phyloP scores from a whole-genome alignment of 1,140 invertebrate genomes.

The Drosophila gunungcola region DNA sequence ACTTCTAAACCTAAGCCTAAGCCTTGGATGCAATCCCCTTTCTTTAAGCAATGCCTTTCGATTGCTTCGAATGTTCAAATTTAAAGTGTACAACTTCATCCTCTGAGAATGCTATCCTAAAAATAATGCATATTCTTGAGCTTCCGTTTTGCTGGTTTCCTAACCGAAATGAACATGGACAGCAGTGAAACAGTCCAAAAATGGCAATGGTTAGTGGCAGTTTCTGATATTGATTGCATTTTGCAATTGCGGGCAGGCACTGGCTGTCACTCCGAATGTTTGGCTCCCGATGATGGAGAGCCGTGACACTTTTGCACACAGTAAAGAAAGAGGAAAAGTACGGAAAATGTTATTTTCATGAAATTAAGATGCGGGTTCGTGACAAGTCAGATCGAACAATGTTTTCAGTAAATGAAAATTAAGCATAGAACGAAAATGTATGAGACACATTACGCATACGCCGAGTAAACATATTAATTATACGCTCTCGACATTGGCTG shows the following conservation, averaged over 20 bases:
- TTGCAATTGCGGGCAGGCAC: constrained; percentile 34
- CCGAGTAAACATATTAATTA: constrained; percentile 62
- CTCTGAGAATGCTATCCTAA: background rate
- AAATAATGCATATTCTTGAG: constrained; percentile 6
- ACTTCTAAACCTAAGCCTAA: too few species aligned
- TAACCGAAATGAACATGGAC: constrained; percentile 51
- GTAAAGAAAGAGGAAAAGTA: background rate
- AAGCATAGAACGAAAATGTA: background rate
- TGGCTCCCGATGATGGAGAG: constrained; percentile 28
- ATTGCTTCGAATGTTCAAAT: background rate
- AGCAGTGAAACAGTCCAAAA: constrained; percentile 22
- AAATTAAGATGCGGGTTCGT: constrained; percentile 7
- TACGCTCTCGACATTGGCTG: constrained; percentile 35
- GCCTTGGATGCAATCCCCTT: too few species aligned
- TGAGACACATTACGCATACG: constrained; percentile 47
- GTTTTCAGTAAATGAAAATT: constrained; percentile 4
- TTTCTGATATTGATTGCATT: constrained; percentile 67
- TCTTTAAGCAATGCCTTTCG: too few species aligned
- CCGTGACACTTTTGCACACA: constrained; percentile 30
- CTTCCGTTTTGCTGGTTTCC: constrained; percentile 7
- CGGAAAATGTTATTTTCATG: constrained; percentile 7
- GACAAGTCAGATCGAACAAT: background rate
- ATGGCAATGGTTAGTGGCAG: constrained; percentile 30
- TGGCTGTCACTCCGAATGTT: constrained; percentile 39
- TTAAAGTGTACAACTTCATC: background rate